A percentile compares a stretch with the other conserved stretches of the same genome.
Evolutionary conservation across 2,888 invertebrate genomes (phyloP).

Genomic region (Tromatobia lineatoria): DNA sequence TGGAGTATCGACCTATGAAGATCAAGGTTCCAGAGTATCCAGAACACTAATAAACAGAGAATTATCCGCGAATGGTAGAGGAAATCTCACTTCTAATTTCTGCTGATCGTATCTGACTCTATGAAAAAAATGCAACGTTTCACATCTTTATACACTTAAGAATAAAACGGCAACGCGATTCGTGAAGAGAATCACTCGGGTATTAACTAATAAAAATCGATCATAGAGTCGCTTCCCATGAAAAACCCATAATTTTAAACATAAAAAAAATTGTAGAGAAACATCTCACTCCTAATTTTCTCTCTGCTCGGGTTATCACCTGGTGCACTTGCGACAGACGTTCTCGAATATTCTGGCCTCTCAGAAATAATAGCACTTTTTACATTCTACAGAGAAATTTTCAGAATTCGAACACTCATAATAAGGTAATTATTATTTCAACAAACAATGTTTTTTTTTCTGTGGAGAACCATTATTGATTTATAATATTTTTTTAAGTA

Average conservation of each 20-base stretch:
- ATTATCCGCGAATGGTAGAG: constrained; percentile 18
- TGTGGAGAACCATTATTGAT: too few species aligned
- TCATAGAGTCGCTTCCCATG: too few species aligned
- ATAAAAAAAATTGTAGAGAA: too few species aligned
- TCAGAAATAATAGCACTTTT: neutral
- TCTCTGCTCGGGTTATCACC: neutral
- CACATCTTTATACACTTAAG: constrained; percentile 5
- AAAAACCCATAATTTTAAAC: too few species aligned
- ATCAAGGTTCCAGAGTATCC: constrained; percentile 62
- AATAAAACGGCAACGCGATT: too few species aligned
- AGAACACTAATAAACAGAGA: constrained; percentile 31
- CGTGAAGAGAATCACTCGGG: too few species aligned
- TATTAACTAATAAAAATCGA: too few species aligned
- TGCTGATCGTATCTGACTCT: constrained; percentile 34
- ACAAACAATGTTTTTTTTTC: too few species aligned
- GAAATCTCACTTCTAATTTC: constrained; percentile 42
- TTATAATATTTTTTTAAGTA: too few species aligned
- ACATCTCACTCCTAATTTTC: neutral
- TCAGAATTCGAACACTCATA: too few species aligned
- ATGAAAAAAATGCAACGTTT: constrained; percentile 3
- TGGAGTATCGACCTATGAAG: constrained; percentile 61
- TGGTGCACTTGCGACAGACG: constrained; percentile 20
- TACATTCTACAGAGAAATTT: too few species aligned
- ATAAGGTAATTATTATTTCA: too few species aligned
- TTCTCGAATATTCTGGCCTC: neutral